phyloP scores from a whole-genome alignment of 2,113 vertebrate species.

The Otolemur garnettii region DNA sequence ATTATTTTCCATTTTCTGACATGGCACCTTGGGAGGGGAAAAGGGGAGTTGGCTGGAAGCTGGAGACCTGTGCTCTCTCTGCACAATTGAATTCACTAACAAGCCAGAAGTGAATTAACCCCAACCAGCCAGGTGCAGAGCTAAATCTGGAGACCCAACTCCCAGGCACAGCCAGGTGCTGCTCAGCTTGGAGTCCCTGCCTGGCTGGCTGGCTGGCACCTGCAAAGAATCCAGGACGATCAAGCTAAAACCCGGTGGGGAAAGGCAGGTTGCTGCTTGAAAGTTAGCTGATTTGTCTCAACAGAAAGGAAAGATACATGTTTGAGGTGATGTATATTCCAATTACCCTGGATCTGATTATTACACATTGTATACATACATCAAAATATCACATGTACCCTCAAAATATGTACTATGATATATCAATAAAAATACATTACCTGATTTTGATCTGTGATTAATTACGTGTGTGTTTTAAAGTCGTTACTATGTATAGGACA shows the following conservation, averaged over 20 bases:
- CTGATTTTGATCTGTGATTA: conserved; percentile 2
- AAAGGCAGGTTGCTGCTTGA: background rate
- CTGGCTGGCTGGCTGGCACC: background rate
- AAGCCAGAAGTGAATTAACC: conserved; percentile 67
- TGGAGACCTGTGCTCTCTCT: background rate
- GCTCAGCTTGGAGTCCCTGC: background rate
- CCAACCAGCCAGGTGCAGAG: conserved; percentile 42
- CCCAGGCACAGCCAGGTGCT: conserved; percentile 48
- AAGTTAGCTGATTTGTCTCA: background rate
- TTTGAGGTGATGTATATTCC: background rate
- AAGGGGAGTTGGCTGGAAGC: conserved; percentile 56
- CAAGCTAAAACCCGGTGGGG: background rate
- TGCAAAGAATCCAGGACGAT: background rate
- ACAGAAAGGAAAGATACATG: background rate
- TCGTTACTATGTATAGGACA: background rate
- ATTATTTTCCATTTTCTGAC: conserved; percentile 78
- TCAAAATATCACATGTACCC: background rate
- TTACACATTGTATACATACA: background rate
- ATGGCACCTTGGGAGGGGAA: conserved; percentile 47
- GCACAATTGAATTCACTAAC: conserved; percentile 57
- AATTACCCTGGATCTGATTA: background rate
- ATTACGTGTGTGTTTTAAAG: background rate
- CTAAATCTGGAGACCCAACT: background rate
- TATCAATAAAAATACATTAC: background rate
- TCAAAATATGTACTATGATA: background rate